Base-by-base conservation (phyloP, 35 echinoderm and acorn worm genomes). In the Ptychodera flava region DNA sequence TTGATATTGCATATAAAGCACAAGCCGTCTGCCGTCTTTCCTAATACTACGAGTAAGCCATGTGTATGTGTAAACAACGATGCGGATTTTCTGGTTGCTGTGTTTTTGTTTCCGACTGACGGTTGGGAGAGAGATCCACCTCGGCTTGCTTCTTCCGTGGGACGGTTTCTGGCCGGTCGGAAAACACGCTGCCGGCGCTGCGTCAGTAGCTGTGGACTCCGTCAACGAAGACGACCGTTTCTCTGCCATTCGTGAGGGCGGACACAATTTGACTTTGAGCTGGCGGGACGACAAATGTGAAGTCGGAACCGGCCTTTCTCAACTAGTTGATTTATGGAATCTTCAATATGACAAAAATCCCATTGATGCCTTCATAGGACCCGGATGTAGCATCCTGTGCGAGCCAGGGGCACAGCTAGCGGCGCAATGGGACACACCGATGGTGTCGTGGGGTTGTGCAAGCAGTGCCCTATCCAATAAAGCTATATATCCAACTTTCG, bases 91-190 rank as follows among this genome's bases (percentile, higher is more conserved):
- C 22, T 64, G 45, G 45, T 64, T 64, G 6, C 22, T 64, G 45
- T 64, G 45, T 64, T 64, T 64, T 22, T 64, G 22, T 64, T 64
- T 6, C 45, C 45, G 45, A 12, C 45, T 64, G 45, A 64, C 22
- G 6, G 6, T 12, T 12, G 82, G 82, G 15, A 83, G 37, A 30
- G 35, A 37, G 15, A 36, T 83, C 37, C 82, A 36, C 37, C 82
- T 83, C 37, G 82, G 82, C 35, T 36, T 83, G 35, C 28, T 83
- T 1, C 33, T 83, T 35, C 82, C 82, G 0, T 83, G 82, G 82
- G 82, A 83, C 28, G 82, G 82, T 36, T 83, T 83, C 30, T 83
- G 82, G 82, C 82, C 82, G 0, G 82, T 83, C 10, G 82, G 82
- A 15, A 10, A 83, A 37, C 82, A 36, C 33, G 16, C 82, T 37